Conservation (phyloP, 2,113 vertebrate species). For the Austrofundulus limnaeus region DNA sequence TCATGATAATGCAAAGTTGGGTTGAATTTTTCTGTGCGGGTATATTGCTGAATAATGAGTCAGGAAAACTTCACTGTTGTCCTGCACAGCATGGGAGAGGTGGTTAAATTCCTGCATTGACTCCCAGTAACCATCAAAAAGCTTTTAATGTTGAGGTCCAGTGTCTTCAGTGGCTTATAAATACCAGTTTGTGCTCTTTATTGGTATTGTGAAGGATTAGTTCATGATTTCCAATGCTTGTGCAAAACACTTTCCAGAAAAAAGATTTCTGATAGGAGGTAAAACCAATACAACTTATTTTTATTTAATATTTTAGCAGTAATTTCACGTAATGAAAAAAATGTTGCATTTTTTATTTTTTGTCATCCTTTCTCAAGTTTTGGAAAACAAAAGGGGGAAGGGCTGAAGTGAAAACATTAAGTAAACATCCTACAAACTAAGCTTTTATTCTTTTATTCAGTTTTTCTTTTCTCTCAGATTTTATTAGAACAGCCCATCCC, state of each 20-base stretch:
- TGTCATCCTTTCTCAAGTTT: too few species aligned
- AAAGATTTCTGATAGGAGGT: too few species aligned
- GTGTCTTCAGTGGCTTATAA: conserved; percentile 24
- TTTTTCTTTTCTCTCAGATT: conserved; percentile 54
- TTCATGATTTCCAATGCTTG: conserved; percentile 30
- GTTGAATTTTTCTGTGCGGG: background rate
- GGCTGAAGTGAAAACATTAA: background rate
- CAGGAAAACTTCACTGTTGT: background rate
- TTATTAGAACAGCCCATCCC: conserved; percentile 54
- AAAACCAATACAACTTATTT: too few species aligned
- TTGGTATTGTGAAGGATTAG: conserved; percentile 55
- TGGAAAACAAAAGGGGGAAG: too few species aligned
- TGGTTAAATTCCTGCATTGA: conserved; percentile 1
- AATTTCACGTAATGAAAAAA: too few species aligned
- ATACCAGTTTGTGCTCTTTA: conserved; percentile 27
- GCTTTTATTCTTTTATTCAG: conserved; percentile 39
- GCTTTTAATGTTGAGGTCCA: conserved; percentile 23
- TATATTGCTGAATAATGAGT: conserved; percentile 2
- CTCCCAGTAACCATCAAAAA: conserved; percentile 7
- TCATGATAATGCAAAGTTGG: background rate
- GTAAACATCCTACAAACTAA: conserved; percentile 1
- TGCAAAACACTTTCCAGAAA: too few species aligned
- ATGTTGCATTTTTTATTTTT: too few species aligned
- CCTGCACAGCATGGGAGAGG: background rate
- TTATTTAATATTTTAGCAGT: too few species aligned